Percentiles rank a stretch among this genome's conserved stretches.
These are phyloP conservation scores for Gallinago jamesoni DNA, from an alignment of 2,113 vertebrate genomes.

Conservation along the genomic window DNA sequence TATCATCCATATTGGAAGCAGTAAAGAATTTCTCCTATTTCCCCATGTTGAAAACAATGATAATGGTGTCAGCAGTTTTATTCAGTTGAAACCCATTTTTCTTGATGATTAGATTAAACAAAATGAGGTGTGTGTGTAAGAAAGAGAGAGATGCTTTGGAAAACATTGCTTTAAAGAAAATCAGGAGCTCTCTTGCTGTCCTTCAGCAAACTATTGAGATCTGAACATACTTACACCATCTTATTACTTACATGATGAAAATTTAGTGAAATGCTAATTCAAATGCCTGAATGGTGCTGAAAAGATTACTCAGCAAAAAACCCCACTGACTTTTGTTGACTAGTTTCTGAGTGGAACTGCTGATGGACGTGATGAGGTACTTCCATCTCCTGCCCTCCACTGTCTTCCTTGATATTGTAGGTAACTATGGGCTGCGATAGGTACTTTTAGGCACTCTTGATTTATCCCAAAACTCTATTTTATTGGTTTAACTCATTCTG, in stretches of 20 bases:
- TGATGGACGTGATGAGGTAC: not conserved
- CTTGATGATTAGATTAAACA: slow-evolving; percentile 49
- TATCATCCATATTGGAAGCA: slow-evolving; percentile 49
- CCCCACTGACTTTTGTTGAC: not conserved
- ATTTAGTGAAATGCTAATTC: not conserved
- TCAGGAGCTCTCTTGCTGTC: not conserved
- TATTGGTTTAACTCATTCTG: not conserved
- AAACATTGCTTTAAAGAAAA: slow-evolving; percentile 33
- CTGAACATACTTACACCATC: not conserved
- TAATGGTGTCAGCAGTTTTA: slow-evolving; percentile 31
- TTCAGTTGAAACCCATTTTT: slow-evolving; percentile 53
- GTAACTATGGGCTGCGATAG: not conserved
- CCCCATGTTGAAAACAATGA: not conserved
- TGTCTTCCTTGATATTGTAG: not conserved
- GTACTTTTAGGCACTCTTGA: not conserved
- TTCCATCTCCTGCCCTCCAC: not conserved
- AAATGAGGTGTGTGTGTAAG: not conserved
- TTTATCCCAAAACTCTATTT: not conserved
- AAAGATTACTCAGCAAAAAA: not conserved
- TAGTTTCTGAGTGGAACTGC: slow-evolving; percentile 4
- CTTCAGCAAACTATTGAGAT: not conserved
- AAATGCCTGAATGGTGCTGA: not conserved
- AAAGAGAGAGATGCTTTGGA: not conserved
- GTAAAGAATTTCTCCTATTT: slow-evolving; percentile 9
- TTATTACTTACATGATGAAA: not conserved